phyloP scores from a whole-genome alignment of 2,113 vertebrate species.

The Isurus oxyrinchus region DNA sequence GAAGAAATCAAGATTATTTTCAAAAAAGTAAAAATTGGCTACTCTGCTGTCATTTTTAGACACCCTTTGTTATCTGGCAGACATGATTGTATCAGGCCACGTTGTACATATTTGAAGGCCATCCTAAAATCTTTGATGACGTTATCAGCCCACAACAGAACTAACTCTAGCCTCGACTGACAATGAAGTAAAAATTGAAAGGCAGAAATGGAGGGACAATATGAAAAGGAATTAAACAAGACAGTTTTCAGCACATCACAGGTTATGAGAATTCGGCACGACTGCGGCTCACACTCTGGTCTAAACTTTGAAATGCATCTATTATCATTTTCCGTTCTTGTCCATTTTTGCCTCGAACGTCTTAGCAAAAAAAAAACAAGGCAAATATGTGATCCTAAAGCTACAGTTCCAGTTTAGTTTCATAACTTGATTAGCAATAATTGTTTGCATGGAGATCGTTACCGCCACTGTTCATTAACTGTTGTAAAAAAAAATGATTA shows the following conservation, averaged over 20 bases:
- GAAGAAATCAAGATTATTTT: not conserved
- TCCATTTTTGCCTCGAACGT: not conserved
- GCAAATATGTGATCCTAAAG: not conserved
- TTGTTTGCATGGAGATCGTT: not conserved
- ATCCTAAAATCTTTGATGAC: not conserved
- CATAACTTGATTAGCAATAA: not conserved
- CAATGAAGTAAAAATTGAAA: not conserved
- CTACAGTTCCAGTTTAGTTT: not conserved
- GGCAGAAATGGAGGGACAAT: not conserved
- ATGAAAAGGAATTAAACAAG: not conserved
- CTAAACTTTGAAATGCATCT: not conserved
- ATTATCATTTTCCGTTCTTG: not conserved
- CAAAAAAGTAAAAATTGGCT: too few species aligned
- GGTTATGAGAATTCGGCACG: not conserved
- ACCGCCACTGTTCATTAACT: not conserved
- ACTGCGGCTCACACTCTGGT: not conserved
- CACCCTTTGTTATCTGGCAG: not conserved
- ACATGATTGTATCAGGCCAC: not conserved
- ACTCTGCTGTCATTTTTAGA: not conserved
- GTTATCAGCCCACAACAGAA: not conserved
- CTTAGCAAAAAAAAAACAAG: not conserved
- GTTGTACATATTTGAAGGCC: not conserved
- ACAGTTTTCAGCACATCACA: not conserved
- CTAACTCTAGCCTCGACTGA: not conserved
- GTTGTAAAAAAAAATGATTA: not conserved